phyloP scores from a whole-genome alignment of 2,113 vertebrate species.

The Mola mola region DNA sequence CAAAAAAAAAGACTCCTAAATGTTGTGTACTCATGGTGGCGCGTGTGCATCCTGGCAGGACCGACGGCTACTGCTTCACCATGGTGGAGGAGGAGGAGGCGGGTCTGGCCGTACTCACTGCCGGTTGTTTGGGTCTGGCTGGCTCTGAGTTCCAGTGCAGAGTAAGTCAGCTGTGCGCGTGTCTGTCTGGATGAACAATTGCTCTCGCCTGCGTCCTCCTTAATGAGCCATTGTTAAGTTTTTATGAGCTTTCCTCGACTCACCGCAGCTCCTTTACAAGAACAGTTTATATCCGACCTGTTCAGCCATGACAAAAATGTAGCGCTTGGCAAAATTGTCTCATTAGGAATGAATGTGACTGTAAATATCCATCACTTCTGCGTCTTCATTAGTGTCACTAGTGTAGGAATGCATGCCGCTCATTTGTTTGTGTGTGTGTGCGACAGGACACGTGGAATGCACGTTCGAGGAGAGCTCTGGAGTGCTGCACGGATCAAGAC shows the following conservation, averaged over 20 bases:
- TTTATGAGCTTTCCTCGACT: conserved; percentile 35
- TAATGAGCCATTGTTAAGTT: conserved; percentile 18
- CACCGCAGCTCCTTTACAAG: conserved; percentile 32
- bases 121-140: conserved; percentile 89
- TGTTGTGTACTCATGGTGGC: neutral
- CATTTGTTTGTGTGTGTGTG: conserved; percentile 2
- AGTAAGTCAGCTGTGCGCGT: conserved; percentile 80
- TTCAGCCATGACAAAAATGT: neutral
- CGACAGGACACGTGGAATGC: conserved; percentile 88
- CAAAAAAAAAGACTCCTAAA: neutral
- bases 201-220: neutral
- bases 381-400: conserved; percentile 5
- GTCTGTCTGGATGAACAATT: neutral
- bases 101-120: conserved; percentile 84
- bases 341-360: conserved; percentile 4
- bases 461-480: conserved; percentile 87
- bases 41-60: conserved; percentile 78
- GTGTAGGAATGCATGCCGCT: neutral
- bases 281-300: conserved; percentile 21
- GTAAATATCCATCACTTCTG: conserved; percentile 6
- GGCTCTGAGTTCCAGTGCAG: conserved; percentile 97
- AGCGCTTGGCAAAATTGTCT: conserved; percentile 2
- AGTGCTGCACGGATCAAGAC: conserved; percentile 92
- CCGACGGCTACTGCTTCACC: conserved; percentile 95
- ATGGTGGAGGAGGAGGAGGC: conserved; percentile 96